These are phyloP conservation scores for Peromyscus attwateri DNA, from an alignment of 2,797 vertebrate species.

Conservation along the genomic window DNA sequence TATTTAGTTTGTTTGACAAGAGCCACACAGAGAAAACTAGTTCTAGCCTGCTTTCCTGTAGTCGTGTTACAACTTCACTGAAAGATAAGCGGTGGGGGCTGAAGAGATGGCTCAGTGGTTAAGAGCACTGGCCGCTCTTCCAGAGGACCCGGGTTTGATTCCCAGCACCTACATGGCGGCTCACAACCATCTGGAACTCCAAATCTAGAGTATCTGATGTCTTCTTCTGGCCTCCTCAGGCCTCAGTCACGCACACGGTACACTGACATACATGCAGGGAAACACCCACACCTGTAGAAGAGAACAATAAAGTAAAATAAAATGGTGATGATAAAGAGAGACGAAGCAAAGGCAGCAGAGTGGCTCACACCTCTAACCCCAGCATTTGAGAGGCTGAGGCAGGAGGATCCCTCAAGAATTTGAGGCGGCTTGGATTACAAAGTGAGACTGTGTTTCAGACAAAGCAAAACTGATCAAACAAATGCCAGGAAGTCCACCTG, in stretches of 20 bases:
- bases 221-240: background rate
- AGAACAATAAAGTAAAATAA: background rate
- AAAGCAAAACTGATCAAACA: background rate
- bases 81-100: background rate
- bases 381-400: background rate
- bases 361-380: background rate
- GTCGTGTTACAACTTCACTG: background rate
- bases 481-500: background rate
- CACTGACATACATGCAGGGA: background rate
- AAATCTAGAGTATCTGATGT: background rate
- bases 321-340: background rate
- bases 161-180: background rate
- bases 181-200: background rate
- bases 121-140: background rate
- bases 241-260: background rate
- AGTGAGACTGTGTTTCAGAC: background rate
- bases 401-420: background rate
- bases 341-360: background rate
- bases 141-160: background rate
- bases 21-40: background rate
- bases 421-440: background rate
- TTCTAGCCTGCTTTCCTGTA: background rate
- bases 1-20: background rate
- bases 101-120: too few relatives aligned
- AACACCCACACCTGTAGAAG: background rate